Evolutionary conservation across 2,797 vertebrate species (phyloP).

Genomic region (Eospalax fontanierii): DNA sequence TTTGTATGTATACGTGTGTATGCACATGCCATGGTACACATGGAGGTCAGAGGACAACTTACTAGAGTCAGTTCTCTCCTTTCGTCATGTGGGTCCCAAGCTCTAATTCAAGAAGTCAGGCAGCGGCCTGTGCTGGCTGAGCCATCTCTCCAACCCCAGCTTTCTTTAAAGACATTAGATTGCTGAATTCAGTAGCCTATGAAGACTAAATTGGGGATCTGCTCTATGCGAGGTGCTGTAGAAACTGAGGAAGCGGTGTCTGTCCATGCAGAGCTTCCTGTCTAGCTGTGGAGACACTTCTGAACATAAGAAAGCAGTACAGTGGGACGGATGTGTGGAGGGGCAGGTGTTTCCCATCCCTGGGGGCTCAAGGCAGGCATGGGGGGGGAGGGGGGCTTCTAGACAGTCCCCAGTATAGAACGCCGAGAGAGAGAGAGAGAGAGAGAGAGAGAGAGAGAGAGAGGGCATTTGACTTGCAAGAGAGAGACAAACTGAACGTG

Average conservation of each 20-base stretch:
- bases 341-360: background rate
- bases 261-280: background rate
- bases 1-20: background rate
- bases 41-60: background rate
- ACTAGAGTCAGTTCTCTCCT: background rate
- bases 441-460: background rate
- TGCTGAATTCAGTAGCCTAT: too few species aligned
- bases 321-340: background rate
- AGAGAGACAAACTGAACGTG: background rate
- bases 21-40: too few species aligned
- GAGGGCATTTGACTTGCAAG: background rate
- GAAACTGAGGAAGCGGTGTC: rapidly evolving
- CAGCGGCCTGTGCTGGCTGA: background rate
- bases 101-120: background rate
- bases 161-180: background rate
- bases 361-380: background rate
- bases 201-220: background rate
- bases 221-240: background rate
- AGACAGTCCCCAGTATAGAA: background rate
- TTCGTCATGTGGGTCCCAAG: background rate
- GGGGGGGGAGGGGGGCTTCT: background rate
- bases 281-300: background rate
- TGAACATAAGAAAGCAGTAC: background rate
- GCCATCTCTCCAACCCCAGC: background rate
- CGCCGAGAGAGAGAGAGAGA: background rate